These are phyloP conservation scores for Drosophila dunni DNA, from an alignment of 1,140 invertebrate species.

Conservation along the genomic window DNA sequence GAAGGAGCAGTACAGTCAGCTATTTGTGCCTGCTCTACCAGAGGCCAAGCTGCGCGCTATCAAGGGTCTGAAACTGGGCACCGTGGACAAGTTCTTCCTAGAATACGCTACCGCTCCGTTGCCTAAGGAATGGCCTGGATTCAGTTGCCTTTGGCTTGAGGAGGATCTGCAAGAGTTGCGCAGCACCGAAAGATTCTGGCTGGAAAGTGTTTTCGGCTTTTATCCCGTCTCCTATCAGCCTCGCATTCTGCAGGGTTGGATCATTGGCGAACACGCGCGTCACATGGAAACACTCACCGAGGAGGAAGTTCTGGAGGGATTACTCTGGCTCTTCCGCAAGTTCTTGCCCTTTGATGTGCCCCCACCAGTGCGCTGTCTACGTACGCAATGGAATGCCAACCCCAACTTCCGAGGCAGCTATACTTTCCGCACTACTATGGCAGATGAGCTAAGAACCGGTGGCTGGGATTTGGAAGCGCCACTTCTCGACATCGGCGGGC, in stretches of 20 bases:
- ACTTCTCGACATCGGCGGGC: slow-evolving; percentile 84
- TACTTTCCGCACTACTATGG: slow-evolving; percentile 87
- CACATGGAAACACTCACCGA: slow-evolving; percentile 86
- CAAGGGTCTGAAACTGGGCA: slow-evolving; percentile 88
- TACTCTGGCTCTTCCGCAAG: slow-evolving; percentile 85
- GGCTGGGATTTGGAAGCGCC: slow-evolving; percentile 86
- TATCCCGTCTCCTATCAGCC: slow-evolving; percentile 88
- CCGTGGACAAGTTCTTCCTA: slow-evolving; percentile 91
- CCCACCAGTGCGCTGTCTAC: slow-evolving; percentile 59
- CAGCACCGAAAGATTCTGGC: slow-evolving; percentile 85
- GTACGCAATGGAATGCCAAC: slow-evolving; percentile 88
- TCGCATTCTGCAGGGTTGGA: slow-evolving; percentile 88
- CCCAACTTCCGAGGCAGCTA: slow-evolving; percentile 89
- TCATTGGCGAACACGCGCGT: slow-evolving; percentile 86
- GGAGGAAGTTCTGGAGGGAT: slow-evolving; percentile 84
- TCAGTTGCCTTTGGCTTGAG: slow-evolving; percentile 86
- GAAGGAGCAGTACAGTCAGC: slow-evolving; percentile 86
- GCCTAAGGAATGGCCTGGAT: slow-evolving; percentile 85
- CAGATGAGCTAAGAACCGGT: slow-evolving; percentile 85
- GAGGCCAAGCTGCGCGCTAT: slow-evolving; percentile 87
- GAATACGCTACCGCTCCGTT: slow-evolving; percentile 89
- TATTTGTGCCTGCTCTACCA: slow-evolving; percentile 88
- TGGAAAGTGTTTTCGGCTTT: slow-evolving; percentile 88
- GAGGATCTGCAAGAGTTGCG: slow-evolving; percentile 83
- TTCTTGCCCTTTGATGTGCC: slow-evolving; percentile 69